Percentiles rank a stretch among this genome's conserved stretches.
These are phyloP conservation scores for Cloeon dipterum DNA, from an alignment of 2,888 invertebrate genomes.

Conservation along the genomic window DNA sequence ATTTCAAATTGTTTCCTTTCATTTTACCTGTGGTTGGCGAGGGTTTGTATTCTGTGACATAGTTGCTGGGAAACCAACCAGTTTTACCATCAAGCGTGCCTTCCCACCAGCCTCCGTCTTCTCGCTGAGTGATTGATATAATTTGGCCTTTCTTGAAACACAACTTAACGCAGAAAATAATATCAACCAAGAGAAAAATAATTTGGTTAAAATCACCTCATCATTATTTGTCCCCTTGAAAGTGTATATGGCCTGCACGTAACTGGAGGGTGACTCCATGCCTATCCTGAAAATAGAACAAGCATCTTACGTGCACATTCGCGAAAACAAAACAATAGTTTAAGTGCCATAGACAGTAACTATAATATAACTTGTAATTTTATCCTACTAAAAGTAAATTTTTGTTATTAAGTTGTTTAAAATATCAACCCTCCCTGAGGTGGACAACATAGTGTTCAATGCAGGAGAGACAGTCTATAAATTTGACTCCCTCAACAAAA, in stretches of 20 bases:
- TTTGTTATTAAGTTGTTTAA: too few relatives aligned
- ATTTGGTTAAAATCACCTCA: constrained; percentile 58
- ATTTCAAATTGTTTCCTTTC: neutral
- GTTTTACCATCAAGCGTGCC: constrained; percentile 87
- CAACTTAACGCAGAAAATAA: constrained; percentile 33
- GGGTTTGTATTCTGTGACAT: constrained; percentile 65
- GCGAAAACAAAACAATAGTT: too few relatives aligned
- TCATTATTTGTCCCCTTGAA: constrained; percentile 95
- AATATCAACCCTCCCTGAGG: too few relatives aligned
- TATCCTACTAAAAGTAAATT: too few relatives aligned
- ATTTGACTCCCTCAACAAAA: too few relatives aligned
- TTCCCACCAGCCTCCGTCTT: constrained; percentile 99
- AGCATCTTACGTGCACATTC: too few relatives aligned
- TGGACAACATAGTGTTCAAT: too few relatives aligned
- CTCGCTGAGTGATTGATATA: constrained; percentile 85
- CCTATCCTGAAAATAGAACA: too few relatives aligned
- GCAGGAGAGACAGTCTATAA: too few relatives aligned
- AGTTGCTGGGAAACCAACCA: constrained; percentile 97
- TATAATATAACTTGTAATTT: too few relatives aligned
- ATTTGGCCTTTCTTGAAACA: constrained; percentile 90
- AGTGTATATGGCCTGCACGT: constrained; percentile 72
- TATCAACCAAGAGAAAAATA: too few relatives aligned
- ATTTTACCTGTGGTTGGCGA: neutral
- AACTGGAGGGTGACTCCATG: constrained; percentile 2
- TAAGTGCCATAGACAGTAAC: too few relatives aligned